Percentiles rank a stretch among this genome's conserved stretches.
phyloP scores from a whole-genome alignment of 37 sponge, comb jelly and placozoan genomes.

The Bolinopsis microptera region DNA sequence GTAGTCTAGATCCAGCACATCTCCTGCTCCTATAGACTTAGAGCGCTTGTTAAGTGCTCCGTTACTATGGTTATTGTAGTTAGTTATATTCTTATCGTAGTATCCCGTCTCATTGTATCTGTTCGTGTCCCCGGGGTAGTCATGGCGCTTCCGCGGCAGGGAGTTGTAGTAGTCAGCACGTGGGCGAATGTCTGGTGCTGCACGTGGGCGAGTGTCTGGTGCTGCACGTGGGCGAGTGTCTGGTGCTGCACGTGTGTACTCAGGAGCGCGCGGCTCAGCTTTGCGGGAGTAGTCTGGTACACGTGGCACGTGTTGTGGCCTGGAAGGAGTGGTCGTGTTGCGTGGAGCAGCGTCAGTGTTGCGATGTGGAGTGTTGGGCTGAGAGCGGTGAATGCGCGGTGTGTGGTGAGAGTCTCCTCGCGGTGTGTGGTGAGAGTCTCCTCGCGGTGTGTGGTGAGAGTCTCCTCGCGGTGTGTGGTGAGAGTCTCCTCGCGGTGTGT shows the following conservation, averaged over 20 bases:
- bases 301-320: neutral
- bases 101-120: neutral
- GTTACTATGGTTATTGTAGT: neutral
- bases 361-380: conserved; percentile 55
- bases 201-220: neutral
- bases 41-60: neutral
- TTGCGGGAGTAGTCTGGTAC: neutral
- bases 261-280: neutral
- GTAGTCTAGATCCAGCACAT: conserved; percentile 21
- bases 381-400: neutral
- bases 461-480: conserved; percentile 5
- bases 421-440: neutral
- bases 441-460: neutral
- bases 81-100: conserved; percentile 13
- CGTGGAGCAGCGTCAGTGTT: neutral
- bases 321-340: neutral
- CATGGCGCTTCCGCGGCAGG: neutral
- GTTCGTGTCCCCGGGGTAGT: neutral
- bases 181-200: neutral
- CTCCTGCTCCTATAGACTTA: neutral
- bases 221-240: neutral
- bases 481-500: neutral
- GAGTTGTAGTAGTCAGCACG: conserved; percentile 22
- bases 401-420: neutral
- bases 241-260: too few species aligned